phyloP scores from a whole-genome alignment of 2,888 invertebrate genomes.

The Furcula furcula region DNA sequence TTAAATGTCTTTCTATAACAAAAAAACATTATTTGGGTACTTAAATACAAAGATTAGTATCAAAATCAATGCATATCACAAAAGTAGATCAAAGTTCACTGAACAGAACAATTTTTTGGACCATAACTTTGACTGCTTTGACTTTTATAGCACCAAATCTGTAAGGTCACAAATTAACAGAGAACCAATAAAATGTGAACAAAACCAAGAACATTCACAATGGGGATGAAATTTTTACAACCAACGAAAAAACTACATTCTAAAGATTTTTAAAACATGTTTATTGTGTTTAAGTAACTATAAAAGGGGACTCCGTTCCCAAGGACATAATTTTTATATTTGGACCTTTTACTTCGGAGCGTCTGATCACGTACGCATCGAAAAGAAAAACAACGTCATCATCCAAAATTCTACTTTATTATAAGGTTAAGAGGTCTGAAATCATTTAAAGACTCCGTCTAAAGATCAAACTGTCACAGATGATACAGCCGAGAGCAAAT shows the following conservation, averaged over 20 bases:
- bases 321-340: conserved; percentile 65
- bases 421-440: conserved; percentile 6
- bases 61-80: too few relatives aligned
- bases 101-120: not conserved
- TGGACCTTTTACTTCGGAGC: conserved; percentile 41
- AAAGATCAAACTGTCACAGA: conserved; percentile 37
- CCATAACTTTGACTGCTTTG: not conserved
- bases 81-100: not conserved
- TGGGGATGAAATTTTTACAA: conserved; percentile 42
- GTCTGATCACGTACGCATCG: conserved; percentile 47
- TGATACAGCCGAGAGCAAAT: conserved; percentile 38
- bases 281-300: conserved; percentile 46
- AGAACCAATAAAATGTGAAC: conserved; percentile 27
- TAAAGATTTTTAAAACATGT: conserved; percentile 48
- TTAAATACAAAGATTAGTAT: too few relatives aligned
- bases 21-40: too few relatives aligned
- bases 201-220: conserved; percentile 13
- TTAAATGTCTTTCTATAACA: too few relatives aligned
- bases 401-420: conserved; percentile 14
- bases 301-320: conserved; percentile 58
- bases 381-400: conserved; percentile 5
- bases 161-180: conserved; percentile 30
- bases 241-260: conserved; percentile 43
- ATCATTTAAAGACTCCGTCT: conserved; percentile 7
- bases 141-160: conserved; percentile 12